Conservation (phyloP, 1,140 invertebrate species). For the Nixonia krombeini region DNA sequence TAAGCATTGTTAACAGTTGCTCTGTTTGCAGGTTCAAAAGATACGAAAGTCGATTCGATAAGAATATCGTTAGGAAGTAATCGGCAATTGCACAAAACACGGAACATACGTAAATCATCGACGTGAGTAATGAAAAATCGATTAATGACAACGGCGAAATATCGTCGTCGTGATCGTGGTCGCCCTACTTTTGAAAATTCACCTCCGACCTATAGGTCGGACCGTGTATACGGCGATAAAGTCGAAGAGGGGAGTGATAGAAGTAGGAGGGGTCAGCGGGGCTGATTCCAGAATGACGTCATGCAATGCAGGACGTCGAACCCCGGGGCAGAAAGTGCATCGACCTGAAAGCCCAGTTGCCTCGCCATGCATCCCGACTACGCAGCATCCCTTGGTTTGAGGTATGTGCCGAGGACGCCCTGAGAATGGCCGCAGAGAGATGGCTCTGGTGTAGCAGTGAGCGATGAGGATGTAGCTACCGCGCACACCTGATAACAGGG, state of each 20-base stretch:
- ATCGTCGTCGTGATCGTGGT: too few relatives aligned
- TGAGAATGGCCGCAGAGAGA: conserved; percentile 31
- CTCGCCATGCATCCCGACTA: conserved; percentile 50
- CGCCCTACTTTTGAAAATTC: conserved; percentile 53
- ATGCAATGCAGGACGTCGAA: conserved; percentile 64
- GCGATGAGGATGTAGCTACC: conserved; percentile 13
- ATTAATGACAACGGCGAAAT: too few relatives aligned
- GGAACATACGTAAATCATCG: conserved; percentile 13
- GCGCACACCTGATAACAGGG: conserved; percentile 19
- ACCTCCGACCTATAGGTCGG: conserved; percentile 38
- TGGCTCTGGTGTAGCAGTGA: background rate
- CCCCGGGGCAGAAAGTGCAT: conserved; percentile 59
- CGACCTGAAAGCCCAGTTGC: conserved; percentile 65
- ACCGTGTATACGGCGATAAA: conserved; percentile 12
- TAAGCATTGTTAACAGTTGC: too few relatives aligned
- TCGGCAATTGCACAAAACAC: background rate
- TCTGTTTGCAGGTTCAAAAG: too few relatives aligned
- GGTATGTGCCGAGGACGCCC: conserved; percentile 53
- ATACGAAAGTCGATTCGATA: too few relatives aligned
- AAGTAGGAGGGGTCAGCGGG: too few relatives aligned
- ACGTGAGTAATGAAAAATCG: conserved; percentile 48
- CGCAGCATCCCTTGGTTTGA: conserved; percentile 37
- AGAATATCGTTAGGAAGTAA: too few relatives aligned
- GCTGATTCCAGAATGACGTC: conserved; percentile 62
- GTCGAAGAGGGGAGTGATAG: conserved; percentile 10